Percentiles rank a stretch among this genome's conserved stretches.
These are phyloP conservation scores for Onychostoma macrolepis DNA, from an alignment of 2,113 vertebrate genomes.

Conservation along the genomic window DNA sequence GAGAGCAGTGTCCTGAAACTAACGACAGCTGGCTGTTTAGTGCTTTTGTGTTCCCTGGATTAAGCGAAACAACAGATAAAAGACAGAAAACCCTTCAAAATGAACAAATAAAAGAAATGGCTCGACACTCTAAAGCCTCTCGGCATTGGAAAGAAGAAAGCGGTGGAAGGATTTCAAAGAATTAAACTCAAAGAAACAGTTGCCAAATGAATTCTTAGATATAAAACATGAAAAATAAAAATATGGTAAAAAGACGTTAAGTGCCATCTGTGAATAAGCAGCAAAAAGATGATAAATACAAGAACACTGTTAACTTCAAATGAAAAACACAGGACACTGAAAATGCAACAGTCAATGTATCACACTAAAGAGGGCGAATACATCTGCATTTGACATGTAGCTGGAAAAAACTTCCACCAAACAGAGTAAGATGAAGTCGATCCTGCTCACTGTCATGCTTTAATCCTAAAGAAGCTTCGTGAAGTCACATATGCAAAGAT, in stretches of 20 bases:
- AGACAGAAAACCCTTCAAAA: constrained; percentile 19
- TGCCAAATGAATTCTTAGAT: neutral
- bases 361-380: constrained; percentile 8
- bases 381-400: neutral
- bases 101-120: neutral
- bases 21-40: constrained; percentile 31
- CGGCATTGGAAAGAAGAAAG: neutral
- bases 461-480: constrained; percentile 49
- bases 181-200: neutral
- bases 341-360: neutral
- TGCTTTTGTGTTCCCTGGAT: constrained; percentile 24
- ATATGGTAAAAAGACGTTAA: neutral
- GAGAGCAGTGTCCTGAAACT: neutral
- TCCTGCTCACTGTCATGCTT: constrained; percentile 34
- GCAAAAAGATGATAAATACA: constrained; percentile 3
- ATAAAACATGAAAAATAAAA: neutral
- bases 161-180: neutral
- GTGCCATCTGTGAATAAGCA: neutral
- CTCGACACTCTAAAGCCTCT: neutral
- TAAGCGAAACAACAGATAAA: constrained; percentile 3
- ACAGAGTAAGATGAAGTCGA: constrained; percentile 29
- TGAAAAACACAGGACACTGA: neutral
- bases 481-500: constrained; percentile 21
- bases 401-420: constrained; percentile 19
- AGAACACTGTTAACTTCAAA: neutral